These are phyloP conservation scores for Spilosoma lubricipeda DNA, from an alignment of 2,888 invertebrate species.

Conservation along the genomic window DNA sequence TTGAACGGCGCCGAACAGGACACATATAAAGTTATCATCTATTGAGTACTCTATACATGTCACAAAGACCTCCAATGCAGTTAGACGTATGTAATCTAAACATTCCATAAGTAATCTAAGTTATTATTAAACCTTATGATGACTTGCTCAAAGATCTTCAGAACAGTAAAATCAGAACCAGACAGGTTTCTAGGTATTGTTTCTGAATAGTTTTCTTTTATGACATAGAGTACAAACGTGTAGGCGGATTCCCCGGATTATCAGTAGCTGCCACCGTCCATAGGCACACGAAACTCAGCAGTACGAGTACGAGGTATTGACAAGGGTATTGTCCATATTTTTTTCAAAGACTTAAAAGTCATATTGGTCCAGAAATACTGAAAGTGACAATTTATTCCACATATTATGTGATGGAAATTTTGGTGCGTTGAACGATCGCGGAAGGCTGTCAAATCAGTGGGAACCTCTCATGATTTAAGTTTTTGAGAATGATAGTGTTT, in stretches of 20 bases:
- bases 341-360: background rate
- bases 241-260: background rate
- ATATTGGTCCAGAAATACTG: background rate
- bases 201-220: background rate
- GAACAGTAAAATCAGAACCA: background rate
- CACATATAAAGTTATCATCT: slow-evolving; percentile 42
- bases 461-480: background rate
- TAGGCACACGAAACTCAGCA: background rate
- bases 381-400: no score
- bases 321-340: background rate
- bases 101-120: background rate
- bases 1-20: slow-evolving; percentile 34
- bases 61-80: slow-evolving; percentile 17
- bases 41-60: slow-evolving; percentile 32
- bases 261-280: background rate
- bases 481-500: background rate
- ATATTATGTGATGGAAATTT: background rate
- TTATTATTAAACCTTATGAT: slow-evolving; percentile 6
- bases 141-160: background rate
- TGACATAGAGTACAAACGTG: background rate
- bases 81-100: slow-evolving; percentile 1
- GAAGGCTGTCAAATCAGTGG: no score
- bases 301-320: no score
- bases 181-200: background rate
- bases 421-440: no score